phyloP scores from a whole-genome alignment of 2,113 vertebrate species.

The human (Homo sapiens) region DNA sequence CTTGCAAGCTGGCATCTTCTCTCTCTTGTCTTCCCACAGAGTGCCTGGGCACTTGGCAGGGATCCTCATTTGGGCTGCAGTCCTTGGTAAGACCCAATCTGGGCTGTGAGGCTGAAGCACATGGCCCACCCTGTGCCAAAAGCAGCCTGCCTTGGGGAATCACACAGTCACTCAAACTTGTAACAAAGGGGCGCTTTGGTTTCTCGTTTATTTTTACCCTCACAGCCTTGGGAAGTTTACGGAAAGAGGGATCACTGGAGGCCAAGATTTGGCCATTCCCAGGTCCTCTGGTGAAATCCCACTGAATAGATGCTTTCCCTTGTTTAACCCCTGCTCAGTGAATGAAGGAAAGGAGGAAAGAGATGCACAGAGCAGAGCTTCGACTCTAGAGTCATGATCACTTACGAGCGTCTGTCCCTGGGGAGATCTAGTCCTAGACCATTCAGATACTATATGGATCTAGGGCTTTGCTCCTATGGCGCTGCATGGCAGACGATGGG shows the following conservation, averaged over 20 bases:
- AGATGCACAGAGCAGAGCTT: neutral
- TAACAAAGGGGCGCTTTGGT: neutral
- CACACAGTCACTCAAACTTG: neutral
- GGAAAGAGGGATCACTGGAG: neutral
- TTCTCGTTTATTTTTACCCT: neutral
- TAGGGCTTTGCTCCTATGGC: neutral
- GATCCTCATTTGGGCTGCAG: neutral
- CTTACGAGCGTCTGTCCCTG: neutral
- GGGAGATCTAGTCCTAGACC: neutral
- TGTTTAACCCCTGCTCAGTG: neutral
- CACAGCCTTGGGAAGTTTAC: neutral
- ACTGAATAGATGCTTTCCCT: neutral
- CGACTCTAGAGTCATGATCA: neutral
- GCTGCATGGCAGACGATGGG: fast-evolving
- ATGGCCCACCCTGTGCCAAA: neutral
- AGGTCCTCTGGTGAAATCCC: neutral
- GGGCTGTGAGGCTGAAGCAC: neutral
- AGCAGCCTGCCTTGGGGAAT: neutral
- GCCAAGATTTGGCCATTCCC: neutral
- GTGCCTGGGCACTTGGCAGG: neutral
- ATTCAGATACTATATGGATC: neutral
- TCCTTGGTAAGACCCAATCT: neutral
- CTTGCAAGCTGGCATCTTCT: neutral
- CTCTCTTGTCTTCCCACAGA: neutral
- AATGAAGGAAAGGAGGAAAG: neutral